A percentile compares a stretch with the other conserved stretches of the same genome.
These are phyloP conservation scores for Diabrotica balteata DNA, from an alignment of 2,888 invertebrate species.

Conservation along the genomic window DNA sequence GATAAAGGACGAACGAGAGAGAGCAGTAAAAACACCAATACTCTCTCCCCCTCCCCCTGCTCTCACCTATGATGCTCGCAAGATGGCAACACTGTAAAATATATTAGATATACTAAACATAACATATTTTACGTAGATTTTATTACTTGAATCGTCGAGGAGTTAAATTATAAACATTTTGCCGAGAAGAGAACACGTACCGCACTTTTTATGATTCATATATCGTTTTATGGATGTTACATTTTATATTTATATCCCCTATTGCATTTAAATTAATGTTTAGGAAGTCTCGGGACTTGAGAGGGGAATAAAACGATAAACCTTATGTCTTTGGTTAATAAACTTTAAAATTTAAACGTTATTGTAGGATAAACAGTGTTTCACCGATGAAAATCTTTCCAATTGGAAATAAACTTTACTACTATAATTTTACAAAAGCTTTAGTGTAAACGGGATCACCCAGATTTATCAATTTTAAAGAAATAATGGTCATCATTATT, in stretches of 20 bases:
- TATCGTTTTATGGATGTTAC: constrained; percentile 18
- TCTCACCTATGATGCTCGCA: constrained; percentile 23
- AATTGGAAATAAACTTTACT: too few relatives aligned
- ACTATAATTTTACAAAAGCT: too few relatives aligned
- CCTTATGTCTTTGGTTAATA: too few relatives aligned
- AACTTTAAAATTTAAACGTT: neutral
- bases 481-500: too few relatives aligned
- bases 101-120: constrained; percentile 30
- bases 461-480: too few relatives aligned
- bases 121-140: constrained; percentile 32
- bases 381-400: too few relatives aligned
- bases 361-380: neutral
- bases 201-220: constrained; percentile 25
- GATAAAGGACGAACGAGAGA: constrained; percentile 35
- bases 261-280: constrained; percentile 24
- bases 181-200: constrained; percentile 11
- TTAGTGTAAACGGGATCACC: too few relatives aligned
- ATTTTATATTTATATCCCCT: constrained; percentile 19
- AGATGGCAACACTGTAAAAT: constrained; percentile 39
- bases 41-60: neutral
- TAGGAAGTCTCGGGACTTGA: constrained; percentile 9
- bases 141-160: constrained; percentile 24
- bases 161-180: constrained; percentile 36
- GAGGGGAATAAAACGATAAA: constrained; percentile 1
- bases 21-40: constrained; percentile 29